phyloP scores from a whole-genome alignment of 1,140 invertebrate species.

The Atopsyche davidsoni region DNA sequence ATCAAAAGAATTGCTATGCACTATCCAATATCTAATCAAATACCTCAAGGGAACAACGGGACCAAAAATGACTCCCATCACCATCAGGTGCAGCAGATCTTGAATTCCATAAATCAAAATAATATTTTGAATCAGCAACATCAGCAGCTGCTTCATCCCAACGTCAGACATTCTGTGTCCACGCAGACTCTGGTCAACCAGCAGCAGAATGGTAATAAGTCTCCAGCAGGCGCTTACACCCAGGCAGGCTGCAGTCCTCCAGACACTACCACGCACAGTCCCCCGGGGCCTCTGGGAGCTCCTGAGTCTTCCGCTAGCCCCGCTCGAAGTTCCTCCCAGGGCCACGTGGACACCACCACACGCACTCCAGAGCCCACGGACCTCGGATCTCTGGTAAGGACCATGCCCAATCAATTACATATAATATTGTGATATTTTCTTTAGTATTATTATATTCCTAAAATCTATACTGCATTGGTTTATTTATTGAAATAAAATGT shows the following conservation, averaged over 20 bases:
- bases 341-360: conserved; percentile 48
- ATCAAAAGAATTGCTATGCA: conserved; percentile 26
- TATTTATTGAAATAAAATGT: background rate
- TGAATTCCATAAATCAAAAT: conserved; percentile 37
- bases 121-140: conserved; percentile 33
- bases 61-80: conserved; percentile 23
- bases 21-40: conserved; percentile 27
- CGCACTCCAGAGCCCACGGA: conserved; percentile 43
- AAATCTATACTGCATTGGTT: background rate
- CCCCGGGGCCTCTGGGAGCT: conserved; percentile 54
- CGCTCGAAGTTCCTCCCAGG: conserved; percentile 48
- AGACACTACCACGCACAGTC: conserved; percentile 76
- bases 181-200: conserved; percentile 65
- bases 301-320: conserved; percentile 44
- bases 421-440: conserved; percentile 1
- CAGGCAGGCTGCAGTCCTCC: conserved; percentile 54
- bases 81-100: conserved; percentile 22
- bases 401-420: too few relatives aligned
- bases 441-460: background rate
- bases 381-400: conserved; percentile 43
- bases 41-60: conserved; percentile 22
- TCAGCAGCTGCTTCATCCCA: conserved; percentile 31
- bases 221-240: conserved; percentile 46
- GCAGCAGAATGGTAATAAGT: conserved; percentile 50
- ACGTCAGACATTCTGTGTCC: conserved; percentile 61